These are phyloP conservation scores for Megaceryle alcyon DNA, from an alignment of 2,797 vertebrate genomes.

Conservation along the genomic window DNA sequence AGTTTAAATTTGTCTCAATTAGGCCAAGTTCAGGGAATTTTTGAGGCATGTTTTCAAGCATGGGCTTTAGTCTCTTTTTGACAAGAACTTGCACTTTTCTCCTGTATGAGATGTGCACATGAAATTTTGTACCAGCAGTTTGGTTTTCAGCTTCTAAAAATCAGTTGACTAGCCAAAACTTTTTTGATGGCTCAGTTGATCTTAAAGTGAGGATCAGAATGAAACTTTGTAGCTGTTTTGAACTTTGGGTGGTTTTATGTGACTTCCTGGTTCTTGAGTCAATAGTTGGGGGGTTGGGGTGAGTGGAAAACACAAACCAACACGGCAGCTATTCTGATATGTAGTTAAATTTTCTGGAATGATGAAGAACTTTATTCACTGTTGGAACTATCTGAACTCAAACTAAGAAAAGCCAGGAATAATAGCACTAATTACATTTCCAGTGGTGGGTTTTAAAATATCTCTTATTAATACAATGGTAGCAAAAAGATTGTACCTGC, in stretches of 20 bases:
- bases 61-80: neutral
- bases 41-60: neutral
- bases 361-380: neutral
- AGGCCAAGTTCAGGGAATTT: neutral
- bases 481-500: neutral
- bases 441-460: neutral
- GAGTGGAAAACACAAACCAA: neutral
- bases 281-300: too few species aligned
- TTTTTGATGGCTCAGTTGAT: neutral
- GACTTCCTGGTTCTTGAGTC: neutral
- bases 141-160: neutral
- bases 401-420: neutral
- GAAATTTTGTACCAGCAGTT: neutral
- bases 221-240: neutral
- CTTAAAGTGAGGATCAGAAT: neutral
- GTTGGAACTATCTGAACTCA: neutral
- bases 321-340: neutral
- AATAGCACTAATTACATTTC: neutral
- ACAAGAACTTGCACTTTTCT: neutral
- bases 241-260: neutral
- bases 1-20: neutral
- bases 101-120: neutral
- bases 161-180: neutral
- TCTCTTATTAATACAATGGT: neutral
- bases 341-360: slow-evolving; percentile 19